Base-by-base conservation (phyloP, 2,113 vertebrate species). In the Proterorhinus semilunaris region DNA sequence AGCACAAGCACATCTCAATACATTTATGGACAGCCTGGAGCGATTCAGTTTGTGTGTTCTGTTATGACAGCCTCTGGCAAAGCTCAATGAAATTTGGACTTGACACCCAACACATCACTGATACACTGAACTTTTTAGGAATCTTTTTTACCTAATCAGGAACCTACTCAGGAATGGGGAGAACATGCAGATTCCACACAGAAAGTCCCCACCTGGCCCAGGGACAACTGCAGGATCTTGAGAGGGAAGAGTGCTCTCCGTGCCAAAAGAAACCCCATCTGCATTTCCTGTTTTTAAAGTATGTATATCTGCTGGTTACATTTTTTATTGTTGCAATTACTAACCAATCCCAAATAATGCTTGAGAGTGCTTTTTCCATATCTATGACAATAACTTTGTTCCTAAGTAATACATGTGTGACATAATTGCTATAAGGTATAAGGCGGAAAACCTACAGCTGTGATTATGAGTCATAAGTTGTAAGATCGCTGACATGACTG, bases 41-140 rank as follows among this genome's bases (percentile, higher is more conserved):
- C 72, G 49, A 66, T 82, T 83, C 74, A 80, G 79, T 72, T 71
- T 69, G 80, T 58, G 65, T 78, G 53, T 65, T 72, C 73, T 81
- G 66, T 83, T 75, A 77, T 83, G 27, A 1, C 79, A 68, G 69
- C 82, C 76, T 72, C 69, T 10, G 81, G 79, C 73, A 74, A 71
- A 81, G 84, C 65, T 78, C 73, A 84, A 83, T 86, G 83, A 91
- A 87, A 88, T 75, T 42, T 47, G 81, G 87, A 49, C 75, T 76
- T 17, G 69, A 44, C 15, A 44, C 63, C 65, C 76, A 88, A 82
- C 68, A 66, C 47, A 71, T 72, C 50, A 47, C 42, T 74, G 54
- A 16, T 66, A 65, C 42, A 65, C 65, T 43, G 75, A 2, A 16
- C 8, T 21, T 54, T 54, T 84, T 69, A 72, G 27, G 84, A 69